Evolutionary conservation across 2,888 invertebrate genomes (phyloP).

Genomic region (Aleiodes alternator): DNA sequence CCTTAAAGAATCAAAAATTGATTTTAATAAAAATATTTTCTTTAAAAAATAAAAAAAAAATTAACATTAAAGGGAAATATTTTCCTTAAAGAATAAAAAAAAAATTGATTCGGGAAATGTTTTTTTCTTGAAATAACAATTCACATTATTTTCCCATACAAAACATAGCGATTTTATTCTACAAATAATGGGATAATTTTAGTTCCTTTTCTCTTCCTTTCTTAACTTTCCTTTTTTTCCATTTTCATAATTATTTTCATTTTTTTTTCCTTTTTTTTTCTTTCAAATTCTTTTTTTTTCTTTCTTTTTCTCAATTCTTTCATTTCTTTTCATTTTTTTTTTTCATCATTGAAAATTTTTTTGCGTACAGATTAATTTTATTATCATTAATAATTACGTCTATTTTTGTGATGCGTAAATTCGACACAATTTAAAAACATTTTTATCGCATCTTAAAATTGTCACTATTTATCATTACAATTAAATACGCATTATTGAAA

Average conservation of each 20-base stretch:
- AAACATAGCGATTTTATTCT: constrained; percentile 76
- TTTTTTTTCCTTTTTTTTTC: constrained; percentile 55
- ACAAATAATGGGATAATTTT: constrained; percentile 74
- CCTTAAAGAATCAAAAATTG: too few species aligned
- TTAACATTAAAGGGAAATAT: too few species aligned
- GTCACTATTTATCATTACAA: constrained; percentile 33
- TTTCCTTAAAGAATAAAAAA: too few species aligned
- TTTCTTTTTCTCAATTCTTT: constrained; percentile 33
- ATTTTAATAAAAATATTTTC: too few species aligned
- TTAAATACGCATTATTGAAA: constrained; percentile 51
- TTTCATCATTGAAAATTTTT: constrained; percentile 61
- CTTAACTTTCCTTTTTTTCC: neutral
- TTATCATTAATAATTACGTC: constrained; percentile 49
- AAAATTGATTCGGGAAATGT: too few species aligned
- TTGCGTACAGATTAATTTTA: constrained; percentile 61
- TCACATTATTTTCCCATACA: constrained; percentile 68
- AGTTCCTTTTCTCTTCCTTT: constrained; percentile 41
- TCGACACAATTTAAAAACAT: constrained; percentile 41
- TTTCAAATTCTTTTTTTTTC: constrained; percentile 49
- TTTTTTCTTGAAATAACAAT: constrained; percentile 13
- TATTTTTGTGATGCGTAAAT: constrained; percentile 56
- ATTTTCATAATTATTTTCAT: constrained; percentile 53
- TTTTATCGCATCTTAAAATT: constrained; percentile 15
- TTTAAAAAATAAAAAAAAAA: too few species aligned
- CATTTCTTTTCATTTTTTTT: constrained; percentile 40